Conservation (phyloP, 2,888 invertebrate genomes). For the Fragum sueziense region DNA sequence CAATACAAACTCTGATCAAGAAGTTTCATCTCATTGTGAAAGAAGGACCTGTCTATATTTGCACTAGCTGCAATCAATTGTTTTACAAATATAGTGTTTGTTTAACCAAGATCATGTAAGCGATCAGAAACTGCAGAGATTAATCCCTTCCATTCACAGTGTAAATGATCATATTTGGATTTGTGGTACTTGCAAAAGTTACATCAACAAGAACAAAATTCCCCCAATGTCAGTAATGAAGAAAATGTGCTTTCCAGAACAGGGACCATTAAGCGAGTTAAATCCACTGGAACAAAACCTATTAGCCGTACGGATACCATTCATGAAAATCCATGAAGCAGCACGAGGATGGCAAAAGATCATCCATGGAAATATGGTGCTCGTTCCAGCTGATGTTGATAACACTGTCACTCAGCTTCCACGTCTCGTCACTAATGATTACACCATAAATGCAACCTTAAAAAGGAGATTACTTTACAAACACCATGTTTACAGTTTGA, state of each 20-base stretch:
- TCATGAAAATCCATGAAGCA: constrained; percentile 48
- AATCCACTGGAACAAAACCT: constrained; percentile 27
- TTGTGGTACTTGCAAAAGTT: constrained; percentile 17
- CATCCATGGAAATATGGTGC: constrained; percentile 55
- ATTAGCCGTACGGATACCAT: constrained; percentile 25
- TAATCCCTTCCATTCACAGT: no score
- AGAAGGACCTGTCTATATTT: no score
- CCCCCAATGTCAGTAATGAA: constrained; percentile 23
- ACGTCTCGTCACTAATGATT: constrained; percentile 37
- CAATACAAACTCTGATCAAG: no score
- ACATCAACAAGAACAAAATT: constrained; percentile 33
- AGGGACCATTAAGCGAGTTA: constrained; percentile 34
- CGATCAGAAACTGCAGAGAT: no score
- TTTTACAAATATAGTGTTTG: no score
- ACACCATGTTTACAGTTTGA: constrained; percentile 32
- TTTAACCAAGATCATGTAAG: no score
- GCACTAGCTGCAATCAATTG: no score
- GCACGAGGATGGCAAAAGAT: constrained; percentile 42
- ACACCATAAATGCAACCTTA: constrained; percentile 18
- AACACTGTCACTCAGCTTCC: constrained; percentile 49
- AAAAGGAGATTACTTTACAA: constrained; percentile 12
- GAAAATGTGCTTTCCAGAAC: constrained; percentile 6
- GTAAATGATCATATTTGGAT: no score
- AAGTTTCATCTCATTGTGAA: no score
- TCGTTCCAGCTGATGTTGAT: constrained; percentile 52